Percentiles rank a stretch among this genome's conserved stretches.
Conservation (phyloP, 2,888 invertebrate genomes). For the Blastobasis adustella region DNA sequence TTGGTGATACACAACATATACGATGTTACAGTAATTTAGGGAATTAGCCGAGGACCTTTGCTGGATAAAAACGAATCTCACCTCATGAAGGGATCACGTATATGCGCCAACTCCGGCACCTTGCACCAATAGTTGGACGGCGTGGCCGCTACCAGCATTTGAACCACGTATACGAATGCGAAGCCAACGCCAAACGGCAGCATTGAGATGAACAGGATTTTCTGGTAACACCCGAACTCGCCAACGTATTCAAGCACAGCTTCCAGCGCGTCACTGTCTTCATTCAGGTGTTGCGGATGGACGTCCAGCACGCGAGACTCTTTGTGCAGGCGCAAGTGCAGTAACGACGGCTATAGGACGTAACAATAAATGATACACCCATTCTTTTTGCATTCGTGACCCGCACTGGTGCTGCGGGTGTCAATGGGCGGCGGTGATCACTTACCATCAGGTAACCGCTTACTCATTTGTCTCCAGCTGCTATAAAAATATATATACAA, state of each 20-base stretch:
- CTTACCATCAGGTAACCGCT: no score
- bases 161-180: slow-evolving; percentile 30
- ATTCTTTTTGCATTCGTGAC: no score
- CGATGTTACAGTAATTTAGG: no score
- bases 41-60: background rate
- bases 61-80: background rate
- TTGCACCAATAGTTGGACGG: slow-evolving; percentile 55
- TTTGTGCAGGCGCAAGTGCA: no score
- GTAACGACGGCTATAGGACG: no score
- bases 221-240: background rate
- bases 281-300: background rate
- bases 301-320: no score
- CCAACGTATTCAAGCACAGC: background rate
- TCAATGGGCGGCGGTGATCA: no score
- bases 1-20: no score
- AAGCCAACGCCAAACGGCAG: background rate
- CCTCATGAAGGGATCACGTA: slow-evolving; percentile 24
- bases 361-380: no score
- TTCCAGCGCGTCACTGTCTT: background rate
- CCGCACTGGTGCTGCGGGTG: no score
- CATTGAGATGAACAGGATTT: background rate
- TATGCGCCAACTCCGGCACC: slow-evolving; percentile 45
- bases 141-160: slow-evolving; percentile 57
- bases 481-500: no score
- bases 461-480: no score